Conservation (phyloP, 2,797 vertebrate species). For the Hozukius guyotensis region DNA sequence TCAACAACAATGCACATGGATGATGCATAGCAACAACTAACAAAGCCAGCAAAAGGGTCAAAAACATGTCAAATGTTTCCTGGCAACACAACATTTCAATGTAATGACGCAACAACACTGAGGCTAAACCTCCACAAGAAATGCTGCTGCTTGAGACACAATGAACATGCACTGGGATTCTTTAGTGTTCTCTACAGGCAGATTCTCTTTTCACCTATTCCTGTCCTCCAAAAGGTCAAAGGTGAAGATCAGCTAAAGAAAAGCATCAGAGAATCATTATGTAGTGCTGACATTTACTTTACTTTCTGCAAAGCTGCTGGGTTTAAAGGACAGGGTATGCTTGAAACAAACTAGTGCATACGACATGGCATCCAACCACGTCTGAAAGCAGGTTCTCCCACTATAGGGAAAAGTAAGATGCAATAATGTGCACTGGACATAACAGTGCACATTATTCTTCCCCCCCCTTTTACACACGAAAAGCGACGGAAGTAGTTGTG, state of each 20-base stretch:
- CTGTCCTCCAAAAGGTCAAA: neutral
- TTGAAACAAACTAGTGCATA: neutral
- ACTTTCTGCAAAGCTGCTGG: neutral
- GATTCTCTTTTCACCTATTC: neutral
- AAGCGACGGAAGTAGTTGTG: neutral
- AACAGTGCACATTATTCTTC: neutral
- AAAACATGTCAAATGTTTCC: slow-evolving; percentile 1
- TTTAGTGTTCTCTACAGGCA: neutral
- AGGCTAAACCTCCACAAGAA: neutral
- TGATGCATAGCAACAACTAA: neutral
- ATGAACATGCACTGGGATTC: neutral
- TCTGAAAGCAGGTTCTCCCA: neutral
- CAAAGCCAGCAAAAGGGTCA: neutral
- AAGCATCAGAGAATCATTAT: neutral
- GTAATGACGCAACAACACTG: neutral
- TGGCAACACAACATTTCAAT: slow-evolving; percentile 3
- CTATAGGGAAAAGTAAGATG: neutral
- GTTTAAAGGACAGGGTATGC: neutral
- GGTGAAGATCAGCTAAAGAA: neutral
- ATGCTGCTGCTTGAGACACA: neutral
- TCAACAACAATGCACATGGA: neutral
- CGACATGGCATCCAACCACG: neutral
- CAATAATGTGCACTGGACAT: neutral
- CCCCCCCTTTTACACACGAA: neutral
- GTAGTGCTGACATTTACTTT: neutral